Percentiles rank a stretch among this genome's conserved stretches.
These are phyloP conservation scores for Dicrurus megarhynchus DNA, from an alignment of 2,113 vertebrate genomes.

Conservation along the genomic window DNA sequence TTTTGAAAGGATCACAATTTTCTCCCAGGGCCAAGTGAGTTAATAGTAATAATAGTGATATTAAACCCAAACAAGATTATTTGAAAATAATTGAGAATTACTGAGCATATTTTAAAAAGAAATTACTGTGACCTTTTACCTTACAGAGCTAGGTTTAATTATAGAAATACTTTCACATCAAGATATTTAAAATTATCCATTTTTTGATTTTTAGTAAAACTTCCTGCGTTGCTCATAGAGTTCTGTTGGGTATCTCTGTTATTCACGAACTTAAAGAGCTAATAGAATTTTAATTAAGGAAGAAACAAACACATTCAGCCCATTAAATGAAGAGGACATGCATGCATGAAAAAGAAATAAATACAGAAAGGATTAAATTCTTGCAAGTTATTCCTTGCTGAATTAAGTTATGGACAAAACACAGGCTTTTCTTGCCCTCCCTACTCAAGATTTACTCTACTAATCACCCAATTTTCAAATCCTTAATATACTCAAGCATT, in stretches of 20 bases:
- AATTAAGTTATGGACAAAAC: background rate
- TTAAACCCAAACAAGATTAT: background rate
- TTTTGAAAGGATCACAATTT: background rate
- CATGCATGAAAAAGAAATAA: background rate
- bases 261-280: background rate
- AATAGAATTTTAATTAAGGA: background rate
- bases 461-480: slow-evolving; percentile 8
- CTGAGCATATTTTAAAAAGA: background rate
- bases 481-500: background rate
- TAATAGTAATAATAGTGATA: background rate
- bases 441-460: background rate
- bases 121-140: background rate
- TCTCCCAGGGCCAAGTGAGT: background rate
- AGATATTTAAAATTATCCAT: background rate
- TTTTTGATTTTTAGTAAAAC: background rate
- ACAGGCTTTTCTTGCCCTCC: background rate
- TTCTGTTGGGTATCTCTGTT: background rate
- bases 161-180: background rate
- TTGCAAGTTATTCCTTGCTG: background rate
- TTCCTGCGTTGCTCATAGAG: background rate
- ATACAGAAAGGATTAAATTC: background rate
- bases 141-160: background rate
- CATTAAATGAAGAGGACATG: background rate
- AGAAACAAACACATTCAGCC: background rate
- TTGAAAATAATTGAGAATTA: background rate